These are phyloP conservation scores for Pteropus alecto DNA, from an alignment of 2,113 vertebrate species.

Conservation along the genomic window DNA sequence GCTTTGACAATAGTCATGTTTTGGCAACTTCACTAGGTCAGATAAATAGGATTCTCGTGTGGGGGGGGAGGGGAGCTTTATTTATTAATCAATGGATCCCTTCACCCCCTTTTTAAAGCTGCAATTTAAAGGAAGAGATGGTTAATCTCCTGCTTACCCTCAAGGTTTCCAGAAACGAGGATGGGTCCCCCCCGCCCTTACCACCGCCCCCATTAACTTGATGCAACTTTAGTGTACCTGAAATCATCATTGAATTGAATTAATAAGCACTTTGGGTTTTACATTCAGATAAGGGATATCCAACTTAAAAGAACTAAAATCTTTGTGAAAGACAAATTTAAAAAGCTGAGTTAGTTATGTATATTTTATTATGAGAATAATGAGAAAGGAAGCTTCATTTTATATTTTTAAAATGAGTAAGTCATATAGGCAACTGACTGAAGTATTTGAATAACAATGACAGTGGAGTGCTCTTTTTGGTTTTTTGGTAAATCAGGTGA, in stretches of 20 bases:
- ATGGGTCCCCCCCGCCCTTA: neutral
- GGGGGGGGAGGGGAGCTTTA: neutral
- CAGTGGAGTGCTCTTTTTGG: neutral
- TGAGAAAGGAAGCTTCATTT: neutral
- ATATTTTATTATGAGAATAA: conserved; percentile 36
- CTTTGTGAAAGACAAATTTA: conserved; percentile 58
- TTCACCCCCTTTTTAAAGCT: neutral
- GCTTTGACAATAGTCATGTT: conserved; percentile 24
- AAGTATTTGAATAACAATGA: conserved; percentile 37
- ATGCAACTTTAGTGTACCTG: conserved; percentile 54
- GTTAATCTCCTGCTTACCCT: conserved; percentile 54
- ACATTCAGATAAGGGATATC: conserved; percentile 72
- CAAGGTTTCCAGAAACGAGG: conserved; percentile 48
- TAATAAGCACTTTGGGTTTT: conserved; percentile 69
- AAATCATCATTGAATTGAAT: conserved; percentile 53
- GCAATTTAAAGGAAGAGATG: conserved; percentile 64
- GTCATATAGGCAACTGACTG: neutral
- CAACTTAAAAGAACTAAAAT: conserved; percentile 79
- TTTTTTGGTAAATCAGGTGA: neutral
- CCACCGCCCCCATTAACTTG: neutral
- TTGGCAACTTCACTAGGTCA: conserved; percentile 28
- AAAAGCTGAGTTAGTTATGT: neutral
- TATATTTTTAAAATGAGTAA: conserved; percentile 55
- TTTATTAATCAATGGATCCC: conserved; percentile 43
- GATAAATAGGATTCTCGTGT: neutral